A percentile compares a stretch with the other conserved stretches of the same genome.
These are phyloP conservation scores for Lepidochitona cinerea DNA, from an alignment of 2,888 invertebrate genomes.

Conservation along the genomic window DNA sequence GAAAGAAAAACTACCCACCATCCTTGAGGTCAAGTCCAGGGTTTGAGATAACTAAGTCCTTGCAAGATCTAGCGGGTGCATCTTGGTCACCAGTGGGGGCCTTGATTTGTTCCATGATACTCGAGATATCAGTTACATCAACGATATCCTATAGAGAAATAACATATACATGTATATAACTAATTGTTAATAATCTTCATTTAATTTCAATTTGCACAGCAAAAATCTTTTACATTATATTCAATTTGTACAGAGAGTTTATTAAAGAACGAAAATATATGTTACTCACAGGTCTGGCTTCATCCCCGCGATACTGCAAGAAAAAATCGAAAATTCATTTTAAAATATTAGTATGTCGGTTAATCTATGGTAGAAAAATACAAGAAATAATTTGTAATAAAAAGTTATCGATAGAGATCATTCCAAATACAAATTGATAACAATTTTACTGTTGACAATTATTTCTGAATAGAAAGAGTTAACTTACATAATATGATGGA, in stretches of 20 bases:
- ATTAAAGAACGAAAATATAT: neutral
- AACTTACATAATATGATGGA: neutral
- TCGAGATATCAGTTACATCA: neutral
- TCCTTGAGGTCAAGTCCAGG: conserved; percentile 82
- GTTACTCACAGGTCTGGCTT: neutral
- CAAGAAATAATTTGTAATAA: too few relatives aligned
- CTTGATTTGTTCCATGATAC: neutral
- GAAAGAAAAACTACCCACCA: conserved; percentile 75
- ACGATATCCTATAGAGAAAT: neutral
- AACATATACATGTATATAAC: too few relatives aligned
- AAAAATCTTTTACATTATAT: too few relatives aligned
- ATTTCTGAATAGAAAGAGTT: neutral
- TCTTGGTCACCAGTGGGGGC: conserved; percentile 84
- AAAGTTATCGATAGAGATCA: too few relatives aligned
- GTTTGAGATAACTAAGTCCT: conserved; percentile 85
- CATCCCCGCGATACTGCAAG: neutral
- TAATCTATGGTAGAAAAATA: neutral
- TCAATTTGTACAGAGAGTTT: too few relatives aligned
- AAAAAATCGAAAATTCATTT: neutral
- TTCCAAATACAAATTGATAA: too few relatives aligned
- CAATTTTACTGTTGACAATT: too few relatives aligned
- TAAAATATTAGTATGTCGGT: neutral
- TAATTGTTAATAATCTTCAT: too few relatives aligned
- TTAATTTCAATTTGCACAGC: too few relatives aligned
- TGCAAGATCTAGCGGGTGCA: conserved; percentile 89